Evolutionary conservation across 2,888 invertebrate species (phyloP), one percentile per base, ranked within the genome.

Genomic region (Pyrrhosoma nymphula): DNA sequence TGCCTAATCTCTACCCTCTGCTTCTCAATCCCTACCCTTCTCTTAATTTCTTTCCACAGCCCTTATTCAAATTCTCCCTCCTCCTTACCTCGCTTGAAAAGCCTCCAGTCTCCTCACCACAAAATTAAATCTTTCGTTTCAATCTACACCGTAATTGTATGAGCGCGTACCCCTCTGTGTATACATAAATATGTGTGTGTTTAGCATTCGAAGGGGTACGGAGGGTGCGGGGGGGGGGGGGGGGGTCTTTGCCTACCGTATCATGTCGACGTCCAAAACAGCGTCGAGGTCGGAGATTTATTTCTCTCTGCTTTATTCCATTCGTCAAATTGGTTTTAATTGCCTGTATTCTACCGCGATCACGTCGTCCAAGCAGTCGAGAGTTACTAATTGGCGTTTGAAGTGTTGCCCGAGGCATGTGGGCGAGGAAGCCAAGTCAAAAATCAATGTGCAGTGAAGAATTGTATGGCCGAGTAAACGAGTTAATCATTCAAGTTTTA

Each of bases 321-420:
- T 60, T 60, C 82, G 35, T 82, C 82, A 82, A 35, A 35, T 82
- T 35, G 82, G 35, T 82, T 82, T 82, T 82, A 82, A 82, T 82
- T 82, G 82, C 82, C 82, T 82, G 82, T 35, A 82, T 35, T 35
- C 35, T 26, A 2, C 12, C 82, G 82, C 26, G 30, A 35, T 35
- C 35, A 82, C 35, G 82, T 14, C 35, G 14, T 35, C 30, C 82
- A 47, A 35, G 82, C 35, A 35, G 82, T 82, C 0, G 35, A n/a
- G 35, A 82, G 35, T 69, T 82, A 35, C 82, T 82, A 82, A 82
- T 82, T 82, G 82, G 30, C 35, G 26, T 82, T 12, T 82, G 35
- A 82, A 82, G 16, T 26, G 82, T 23, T 35, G 35, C 82, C 16
- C 0, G 30, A 82, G 35, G 35, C 69, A 10, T 18, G 35, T 69